These are phyloP conservation scores for Polypedilum pembai DNA, from an alignment of 1,140 invertebrate species.

Conservation along the genomic window DNA sequence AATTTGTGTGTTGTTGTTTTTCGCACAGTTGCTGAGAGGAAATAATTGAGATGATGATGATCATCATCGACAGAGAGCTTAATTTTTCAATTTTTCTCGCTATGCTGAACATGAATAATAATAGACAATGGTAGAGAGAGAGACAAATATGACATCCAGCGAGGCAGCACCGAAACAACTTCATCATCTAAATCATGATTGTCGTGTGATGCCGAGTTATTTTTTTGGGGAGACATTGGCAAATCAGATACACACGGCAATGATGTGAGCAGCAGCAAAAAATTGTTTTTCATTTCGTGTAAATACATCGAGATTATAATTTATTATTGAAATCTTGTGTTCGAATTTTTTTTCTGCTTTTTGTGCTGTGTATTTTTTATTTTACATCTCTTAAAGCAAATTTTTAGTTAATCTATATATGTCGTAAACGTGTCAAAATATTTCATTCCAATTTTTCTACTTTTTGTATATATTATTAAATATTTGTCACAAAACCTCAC, in stretches of 20 bases:
- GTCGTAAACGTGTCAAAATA: too few relatives aligned
- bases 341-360: too few relatives aligned
- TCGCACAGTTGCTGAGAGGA: constrained; percentile 8
- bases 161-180: constrained; percentile 9
- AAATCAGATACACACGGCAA: neutral
- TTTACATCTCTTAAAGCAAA: too few relatives aligned
- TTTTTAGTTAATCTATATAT: too few relatives aligned
- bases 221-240: neutral
- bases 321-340: too few relatives aligned
- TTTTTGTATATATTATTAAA: too few relatives aligned
- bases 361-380: too few relatives aligned
- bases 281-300: neutral
- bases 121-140: neutral
- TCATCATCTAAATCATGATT: neutral
- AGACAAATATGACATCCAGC: neutral
- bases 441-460: too few relatives aligned
- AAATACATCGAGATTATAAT: neutral
- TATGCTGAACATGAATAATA: constrained; percentile 28
- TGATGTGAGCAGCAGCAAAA: neutral
- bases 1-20: constrained; percentile 6
- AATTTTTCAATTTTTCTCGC: constrained; percentile 16
- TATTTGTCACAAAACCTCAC: too few relatives aligned
- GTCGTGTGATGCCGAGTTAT: too few relatives aligned
- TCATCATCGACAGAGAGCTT: constrained; percentile 18
- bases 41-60: constrained; percentile 27